Evolutionary conservation across 37 sponge, comb jelly and placozoan genomes (phyloP).

Genomic region (Oopsacas minuta): DNA sequence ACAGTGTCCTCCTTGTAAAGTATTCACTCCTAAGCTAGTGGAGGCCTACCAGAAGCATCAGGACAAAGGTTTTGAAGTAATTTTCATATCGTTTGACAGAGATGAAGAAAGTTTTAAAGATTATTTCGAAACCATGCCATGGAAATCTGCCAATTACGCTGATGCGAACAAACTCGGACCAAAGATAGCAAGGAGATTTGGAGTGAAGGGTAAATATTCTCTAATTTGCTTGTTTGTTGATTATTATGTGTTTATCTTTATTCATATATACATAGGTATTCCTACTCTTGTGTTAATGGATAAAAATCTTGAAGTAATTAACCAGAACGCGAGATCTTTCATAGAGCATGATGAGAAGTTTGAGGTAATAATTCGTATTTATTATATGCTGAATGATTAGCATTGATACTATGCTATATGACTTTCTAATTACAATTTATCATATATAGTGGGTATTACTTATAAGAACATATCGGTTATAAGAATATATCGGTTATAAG

Average conservation of each 20-base stretch:
- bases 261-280: background rate
- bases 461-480: no score
- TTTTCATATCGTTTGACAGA: slow-evolving; percentile 69
- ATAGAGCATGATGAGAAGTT: slow-evolving; percentile 9
- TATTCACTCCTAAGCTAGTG: slow-evolving; percentile 73
- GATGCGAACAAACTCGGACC: slow-evolving; percentile 32
- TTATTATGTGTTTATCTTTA: background rate
- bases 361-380: background rate
- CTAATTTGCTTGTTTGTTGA: no score
- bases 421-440: no score
- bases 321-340: slow-evolving; percentile 8
- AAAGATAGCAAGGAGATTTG: background rate
- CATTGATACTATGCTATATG: no score
- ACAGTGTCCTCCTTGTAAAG: slow-evolving; percentile 82
- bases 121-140: slow-evolving; percentile 71
- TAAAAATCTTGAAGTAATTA: background rate
- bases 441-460: no score
- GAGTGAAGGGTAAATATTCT: background rate
- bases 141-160: slow-evolving; percentile 47
- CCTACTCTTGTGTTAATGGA: slow-evolving; percentile 1
- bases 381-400: no score
- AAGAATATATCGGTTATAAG: no score
- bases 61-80: slow-evolving; percentile 59
- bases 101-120: slow-evolving; percentile 52
- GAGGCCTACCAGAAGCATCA: slow-evolving; percentile 52